Evolutionary conservation across 1,140 invertebrate species (phyloP).

Genomic region (Drosophila novamexicana): DNA sequence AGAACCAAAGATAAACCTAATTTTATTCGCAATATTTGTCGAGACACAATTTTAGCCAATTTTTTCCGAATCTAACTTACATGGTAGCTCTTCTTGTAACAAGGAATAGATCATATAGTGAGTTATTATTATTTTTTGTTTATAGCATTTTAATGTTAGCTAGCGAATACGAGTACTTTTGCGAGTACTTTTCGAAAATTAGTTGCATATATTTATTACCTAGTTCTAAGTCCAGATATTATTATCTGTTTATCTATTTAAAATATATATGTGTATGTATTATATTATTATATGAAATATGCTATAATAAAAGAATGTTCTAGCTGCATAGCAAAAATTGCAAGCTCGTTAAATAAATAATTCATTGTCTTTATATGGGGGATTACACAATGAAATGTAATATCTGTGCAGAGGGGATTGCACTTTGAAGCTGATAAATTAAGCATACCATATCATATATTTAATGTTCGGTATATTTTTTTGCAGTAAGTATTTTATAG

Average conservation of each 20-base stretch:
- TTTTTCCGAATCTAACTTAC: slow-evolving; percentile 14
- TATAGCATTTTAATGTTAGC: background rate
- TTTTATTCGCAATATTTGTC: slow-evolving; percentile 3
- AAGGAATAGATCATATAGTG: slow-evolving; percentile 28
- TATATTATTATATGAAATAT: slow-evolving; percentile 8
- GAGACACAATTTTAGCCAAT: slow-evolving; percentile 9
- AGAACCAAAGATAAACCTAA: slow-evolving; percentile 28
- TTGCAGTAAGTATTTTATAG: too few relatives aligned
- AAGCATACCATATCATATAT: too few relatives aligned
- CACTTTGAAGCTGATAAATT: background rate
- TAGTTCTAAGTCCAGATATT: slow-evolving; percentile 10
- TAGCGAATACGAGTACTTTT: slow-evolving; percentile 11
- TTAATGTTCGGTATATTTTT: too few relatives aligned
- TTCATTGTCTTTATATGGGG: background rate
- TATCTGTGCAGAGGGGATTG: background rate
- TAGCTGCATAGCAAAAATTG: background rate
- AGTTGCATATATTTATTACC: slow-evolving; percentile 22
- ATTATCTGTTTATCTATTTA: slow-evolving; percentile 11
- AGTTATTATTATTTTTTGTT: slow-evolving; percentile 9
- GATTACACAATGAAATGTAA: background rate
- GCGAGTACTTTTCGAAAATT: background rate
- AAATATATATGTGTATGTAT: slow-evolving; percentile 1
- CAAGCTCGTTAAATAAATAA: background rate
- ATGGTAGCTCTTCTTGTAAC: slow-evolving; percentile 35
- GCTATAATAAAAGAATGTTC: slow-evolving; percentile 15